phyloP scores from a whole-genome alignment of 2,888 invertebrate species.

The Tachina lurida region DNA sequence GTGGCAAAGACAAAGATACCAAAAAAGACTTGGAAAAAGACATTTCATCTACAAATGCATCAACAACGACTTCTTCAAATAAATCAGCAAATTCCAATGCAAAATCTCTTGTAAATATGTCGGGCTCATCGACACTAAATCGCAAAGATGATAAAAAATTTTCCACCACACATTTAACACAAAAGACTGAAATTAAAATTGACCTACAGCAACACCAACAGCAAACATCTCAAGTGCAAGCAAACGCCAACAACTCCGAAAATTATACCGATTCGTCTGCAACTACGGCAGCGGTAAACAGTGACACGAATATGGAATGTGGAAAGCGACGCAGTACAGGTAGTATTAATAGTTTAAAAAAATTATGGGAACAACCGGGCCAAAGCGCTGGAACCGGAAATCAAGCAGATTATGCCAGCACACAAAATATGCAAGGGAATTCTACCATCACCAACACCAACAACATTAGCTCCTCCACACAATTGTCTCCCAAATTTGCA shows the following conservation, averaged over 20 bases:
- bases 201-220: slow-evolving; percentile 78
- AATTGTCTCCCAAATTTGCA: slow-evolving; percentile 84
- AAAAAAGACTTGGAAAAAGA: slow-evolving; percentile 75
- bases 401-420: slow-evolving; percentile 69
- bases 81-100: slow-evolving; percentile 72
- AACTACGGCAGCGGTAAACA: slow-evolving; percentile 56
- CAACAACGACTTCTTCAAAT: slow-evolving; percentile 63
- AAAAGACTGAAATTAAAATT: slow-evolving; percentile 84
- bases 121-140: slow-evolving; percentile 69
- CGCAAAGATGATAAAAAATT: slow-evolving; percentile 74
- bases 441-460: slow-evolving; percentile 75
- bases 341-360: slow-evolving; percentile 95
- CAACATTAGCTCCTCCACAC: slow-evolving; percentile 72
- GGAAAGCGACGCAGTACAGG: slow-evolving; percentile 95
- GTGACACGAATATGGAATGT: slow-evolving; percentile 83
- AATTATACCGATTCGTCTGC: slow-evolving; percentile 41
- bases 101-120: slow-evolving; percentile 48
- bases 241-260: slow-evolving; percentile 68
- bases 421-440: slow-evolving; percentile 83
- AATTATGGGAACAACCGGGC: slow-evolving; percentile 94
- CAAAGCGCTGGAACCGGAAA: slow-evolving; percentile 75
- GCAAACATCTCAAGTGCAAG: slow-evolving; percentile 73
- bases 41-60: slow-evolving; percentile 44
- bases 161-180: slow-evolving; percentile 75
- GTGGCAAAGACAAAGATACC: slow-evolving; percentile 74